Evolutionary conservation across 2,888 invertebrate genomes (phyloP).

Genomic region (Coremacera marginata): DNA sequence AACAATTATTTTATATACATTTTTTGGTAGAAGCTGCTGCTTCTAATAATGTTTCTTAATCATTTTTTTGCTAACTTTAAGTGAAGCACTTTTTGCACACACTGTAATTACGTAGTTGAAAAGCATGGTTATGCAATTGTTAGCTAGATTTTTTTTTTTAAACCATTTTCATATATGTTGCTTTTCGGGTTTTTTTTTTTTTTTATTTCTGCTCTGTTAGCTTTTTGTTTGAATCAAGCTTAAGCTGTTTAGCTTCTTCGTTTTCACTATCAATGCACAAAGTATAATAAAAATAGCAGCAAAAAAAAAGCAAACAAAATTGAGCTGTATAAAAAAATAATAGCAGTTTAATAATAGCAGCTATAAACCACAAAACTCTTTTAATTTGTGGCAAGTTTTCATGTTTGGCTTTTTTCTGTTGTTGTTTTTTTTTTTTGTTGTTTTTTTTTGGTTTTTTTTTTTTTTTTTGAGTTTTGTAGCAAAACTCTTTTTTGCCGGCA

Average conservation of each 20-base stretch:
- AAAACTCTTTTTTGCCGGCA: slow-evolving; percentile 21
- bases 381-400: slow-evolving; percentile 8
- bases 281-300: slow-evolving; percentile 43
- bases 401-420: background rate
- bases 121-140: slow-evolving; percentile 2
- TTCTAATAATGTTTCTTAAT: background rate
- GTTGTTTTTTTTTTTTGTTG: background rate
- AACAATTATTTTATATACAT: background rate
- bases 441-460: background rate
- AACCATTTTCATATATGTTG: background rate
- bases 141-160: background rate
- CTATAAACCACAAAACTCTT: background rate
- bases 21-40: background rate
- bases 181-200: slow-evolving; percentile 11
- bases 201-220: slow-evolving; percentile 24
- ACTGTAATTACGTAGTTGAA: slow-evolving; percentile 27
- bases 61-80: background rate
- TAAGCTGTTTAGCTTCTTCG: slow-evolving; percentile 38
- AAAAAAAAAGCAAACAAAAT: background rate
- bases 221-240: background rate
- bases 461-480: background rate
- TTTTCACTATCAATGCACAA: slow-evolving; percentile 63
- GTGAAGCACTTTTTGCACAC: slow-evolving; percentile 6
- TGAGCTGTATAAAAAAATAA: background rate
- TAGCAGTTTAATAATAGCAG: slow-evolving; percentile 14